phyloP scores from a whole-genome alignment of 2,113 vertebrate species.

The Antigone vipio region DNA sequence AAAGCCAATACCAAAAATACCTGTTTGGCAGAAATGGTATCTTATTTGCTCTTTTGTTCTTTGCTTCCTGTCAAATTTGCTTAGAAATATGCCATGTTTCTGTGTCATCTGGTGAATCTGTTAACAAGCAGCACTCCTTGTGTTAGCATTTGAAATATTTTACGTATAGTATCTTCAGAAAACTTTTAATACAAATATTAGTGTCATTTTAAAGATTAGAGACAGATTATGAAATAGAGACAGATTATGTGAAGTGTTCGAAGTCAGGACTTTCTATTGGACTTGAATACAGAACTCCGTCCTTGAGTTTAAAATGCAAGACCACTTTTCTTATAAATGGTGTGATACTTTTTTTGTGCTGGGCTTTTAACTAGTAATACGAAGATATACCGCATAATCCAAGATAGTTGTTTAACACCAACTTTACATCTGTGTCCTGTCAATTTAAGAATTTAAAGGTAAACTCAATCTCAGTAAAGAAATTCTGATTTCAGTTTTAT shows the following conservation, averaged over 20 bases:
- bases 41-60: not conserved
- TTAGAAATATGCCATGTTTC: not conserved
- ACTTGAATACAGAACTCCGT: not conserved
- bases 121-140: not conserved
- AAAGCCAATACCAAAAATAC: slow-evolving; percentile 22
- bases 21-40: not conserved
- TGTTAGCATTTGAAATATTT: not conserved
- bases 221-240: not conserved
- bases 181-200: not conserved
- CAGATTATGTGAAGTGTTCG: not conserved
- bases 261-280: not conserved
- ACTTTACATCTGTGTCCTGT: not conserved
- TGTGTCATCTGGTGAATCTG: not conserved
- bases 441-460: not conserved
- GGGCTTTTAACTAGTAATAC: not conserved
- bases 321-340: not conserved
- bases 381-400: not conserved
- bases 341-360: not conserved
- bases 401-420: not conserved
- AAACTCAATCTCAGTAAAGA: not conserved
- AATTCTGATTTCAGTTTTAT: not conserved
- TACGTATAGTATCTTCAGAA: not conserved
- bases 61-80: not conserved
- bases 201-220: not conserved
- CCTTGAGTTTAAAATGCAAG: not conserved